Percentiles rank a stretch among this genome's conserved stretches.
Conservation (phyloP, 37 sponge, comb jelly and placozoan genomes). For the Beroe ovata region DNA sequence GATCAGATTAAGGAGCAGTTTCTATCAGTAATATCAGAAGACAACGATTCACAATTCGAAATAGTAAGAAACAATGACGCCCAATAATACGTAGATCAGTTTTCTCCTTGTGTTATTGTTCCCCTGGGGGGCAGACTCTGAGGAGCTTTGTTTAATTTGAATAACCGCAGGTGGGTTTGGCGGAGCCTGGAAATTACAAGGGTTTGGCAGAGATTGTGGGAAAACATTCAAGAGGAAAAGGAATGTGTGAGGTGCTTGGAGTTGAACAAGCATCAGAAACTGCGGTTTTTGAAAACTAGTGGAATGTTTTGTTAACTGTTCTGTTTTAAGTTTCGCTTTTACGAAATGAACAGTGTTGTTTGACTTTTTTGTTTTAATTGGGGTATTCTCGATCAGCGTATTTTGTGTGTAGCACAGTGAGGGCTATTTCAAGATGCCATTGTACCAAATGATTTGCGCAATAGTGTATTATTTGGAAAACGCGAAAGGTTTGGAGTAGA, state of each 20-base stretch:
- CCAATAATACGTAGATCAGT: no score
- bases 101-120: no score
- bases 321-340: no score
- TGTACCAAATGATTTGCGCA: no score
- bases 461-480: no score
- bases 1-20: conserved; percentile 75
- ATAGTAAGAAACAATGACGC: conserved; percentile 71
- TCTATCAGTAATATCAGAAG: conserved; percentile 77
- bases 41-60: conserved; percentile 77
- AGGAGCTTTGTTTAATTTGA: background rate
- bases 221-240: conserved; percentile 43
- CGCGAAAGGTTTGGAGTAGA: no score
- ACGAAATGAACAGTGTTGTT: no score
- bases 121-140: background rate
- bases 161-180: conserved; percentile 2
- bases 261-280: conserved; percentile 19
- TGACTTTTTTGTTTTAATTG: no score
- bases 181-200: conserved; percentile 59
- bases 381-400: no score
- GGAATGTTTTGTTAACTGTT: no score
- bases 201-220: conserved; percentile 41
- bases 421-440: no score
- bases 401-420: no score
- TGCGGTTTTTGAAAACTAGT: conserved; percentile 25
- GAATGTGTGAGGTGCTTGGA: conserved; percentile 54